Conservation (phyloP, 2,113 vertebrate genomes). For the Petrocephalus microphthalmus region DNA sequence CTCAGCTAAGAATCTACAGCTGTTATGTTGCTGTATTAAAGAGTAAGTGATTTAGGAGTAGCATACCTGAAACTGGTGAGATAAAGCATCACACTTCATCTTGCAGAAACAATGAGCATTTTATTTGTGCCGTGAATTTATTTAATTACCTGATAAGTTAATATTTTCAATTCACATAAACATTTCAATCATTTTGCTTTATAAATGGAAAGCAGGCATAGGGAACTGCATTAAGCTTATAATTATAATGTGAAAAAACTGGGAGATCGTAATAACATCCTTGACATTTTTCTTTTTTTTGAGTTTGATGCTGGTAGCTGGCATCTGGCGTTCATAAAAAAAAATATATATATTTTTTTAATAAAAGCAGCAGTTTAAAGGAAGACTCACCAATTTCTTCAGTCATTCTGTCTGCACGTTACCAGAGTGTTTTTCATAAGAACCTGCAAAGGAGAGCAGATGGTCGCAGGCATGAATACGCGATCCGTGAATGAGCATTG, state of each 20-base stretch:
- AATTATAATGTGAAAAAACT: background rate
- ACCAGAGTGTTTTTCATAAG: background rate
- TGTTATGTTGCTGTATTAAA: background rate
- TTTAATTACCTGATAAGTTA: background rate
- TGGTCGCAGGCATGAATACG: background rate
- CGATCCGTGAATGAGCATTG: background rate
- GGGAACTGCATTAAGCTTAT: background rate
- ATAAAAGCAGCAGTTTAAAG: background rate
- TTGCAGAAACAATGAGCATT: background rate
- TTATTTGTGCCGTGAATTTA: background rate
- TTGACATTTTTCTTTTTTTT: background rate
- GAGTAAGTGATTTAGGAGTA: background rate
- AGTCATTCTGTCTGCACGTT: slow-evolving; percentile 4
- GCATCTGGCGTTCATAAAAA: background rate
- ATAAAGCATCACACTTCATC: background rate
- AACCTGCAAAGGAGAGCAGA: slow-evolving; percentile 6
- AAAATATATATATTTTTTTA: background rate
- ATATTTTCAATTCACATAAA: background rate
- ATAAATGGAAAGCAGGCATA: background rate
- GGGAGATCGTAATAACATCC: background rate
- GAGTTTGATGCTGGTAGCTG: background rate
- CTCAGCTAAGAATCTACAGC: background rate
- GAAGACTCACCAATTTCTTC: slow-evolving; percentile 20
- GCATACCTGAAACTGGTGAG: background rate
- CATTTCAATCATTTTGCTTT: background rate